Conservation (phyloP, 2,113 vertebrate genomes). For the Coptodon bakossiorum region DNA sequence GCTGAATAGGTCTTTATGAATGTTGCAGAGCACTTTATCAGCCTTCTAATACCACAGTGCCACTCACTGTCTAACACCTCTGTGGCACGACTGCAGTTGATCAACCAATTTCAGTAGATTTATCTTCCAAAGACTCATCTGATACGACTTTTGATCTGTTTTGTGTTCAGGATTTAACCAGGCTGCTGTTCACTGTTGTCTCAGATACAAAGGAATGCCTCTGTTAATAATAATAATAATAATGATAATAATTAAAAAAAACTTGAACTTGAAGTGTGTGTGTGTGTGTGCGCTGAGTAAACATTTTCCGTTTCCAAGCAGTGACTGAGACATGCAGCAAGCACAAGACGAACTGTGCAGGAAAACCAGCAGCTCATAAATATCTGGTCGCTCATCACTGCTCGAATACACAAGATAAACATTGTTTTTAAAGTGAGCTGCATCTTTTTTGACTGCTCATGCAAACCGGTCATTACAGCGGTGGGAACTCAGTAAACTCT, state of each 20-base stretch:
- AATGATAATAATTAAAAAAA: not conserved
- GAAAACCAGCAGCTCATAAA: not conserved
- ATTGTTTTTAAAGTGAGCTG: not conserved
- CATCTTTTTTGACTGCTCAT: not conserved
- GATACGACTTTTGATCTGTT: not conserved
- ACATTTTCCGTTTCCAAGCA: not conserved
- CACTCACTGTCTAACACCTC: not conserved
- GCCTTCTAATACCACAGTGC: not conserved
- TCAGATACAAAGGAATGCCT: conserved; percentile 9
- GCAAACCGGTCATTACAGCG: not conserved
- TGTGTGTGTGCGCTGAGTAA: not conserved
- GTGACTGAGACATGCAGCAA: not conserved
- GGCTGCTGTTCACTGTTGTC: conserved; percentile 2
- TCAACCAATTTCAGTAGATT: not conserved
- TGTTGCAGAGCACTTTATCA: conserved; percentile 35
- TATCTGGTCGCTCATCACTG: not conserved
- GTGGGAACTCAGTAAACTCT: not conserved
- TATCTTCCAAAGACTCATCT: conserved; percentile 19
- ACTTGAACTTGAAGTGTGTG: conserved; percentile 4
- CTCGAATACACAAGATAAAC: not conserved
- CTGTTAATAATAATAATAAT: conserved; percentile 16
- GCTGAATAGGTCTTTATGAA: not conserved
- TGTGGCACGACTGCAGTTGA: not conserved
- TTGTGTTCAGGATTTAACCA: not conserved
- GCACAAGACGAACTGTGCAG: not conserved